Base-by-base conservation (phyloP, 2,113 vertebrate genomes). In the Leptobrachium leishanense region DNA sequence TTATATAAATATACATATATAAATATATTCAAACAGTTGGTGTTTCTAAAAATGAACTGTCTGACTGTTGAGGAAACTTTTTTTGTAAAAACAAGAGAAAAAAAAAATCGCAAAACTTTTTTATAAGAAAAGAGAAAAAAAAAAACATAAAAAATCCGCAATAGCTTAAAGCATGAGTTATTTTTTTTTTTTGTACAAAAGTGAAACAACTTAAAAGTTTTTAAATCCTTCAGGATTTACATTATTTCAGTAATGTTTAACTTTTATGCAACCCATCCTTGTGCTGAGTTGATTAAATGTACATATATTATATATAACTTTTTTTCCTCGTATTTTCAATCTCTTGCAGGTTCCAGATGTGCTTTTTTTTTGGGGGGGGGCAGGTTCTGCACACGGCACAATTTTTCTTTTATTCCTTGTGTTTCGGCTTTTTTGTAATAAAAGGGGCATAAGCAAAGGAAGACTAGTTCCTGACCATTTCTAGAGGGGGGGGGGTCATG, bases 111-210 rank as follows among this genome's bases (percentile, higher is more conserved):
- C 9, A 59, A 59, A 59, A 59, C 6, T 12, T 59, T 53, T 72
- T 74, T 79, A 68, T 79, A 79, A 74, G n/a, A 79, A 74, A 79
- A 79, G 44, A 39, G 62, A 53, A 55, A 64, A 53, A 6, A 6
- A 43, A 73, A 67, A 55, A 54, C 2, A 78, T 66, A 79, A 73
- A 73, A 79, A 79, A 79, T 77, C 59, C 55, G 77, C 46, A 72
- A 46, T 79, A 79, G 77, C 77, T 79, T 73, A 68, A 79, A 79
- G 77, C 77, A 79, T 79, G 77, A 66, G 59, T 57, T 64, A 31
- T 31, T 31, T 74, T 72, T 54, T 71, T 54, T 71, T 71, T 79
- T 79, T 79, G 70, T 79, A 79, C 70, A 79, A 79, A 79, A 53
- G 50, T 44, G 67, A 79, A 67, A 72, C 68, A 57, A 42, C 7